These are phyloP conservation scores for Typhlomys cinereus DNA, from an alignment of 2,113 vertebrate species.

Conservation along the genomic window DNA sequence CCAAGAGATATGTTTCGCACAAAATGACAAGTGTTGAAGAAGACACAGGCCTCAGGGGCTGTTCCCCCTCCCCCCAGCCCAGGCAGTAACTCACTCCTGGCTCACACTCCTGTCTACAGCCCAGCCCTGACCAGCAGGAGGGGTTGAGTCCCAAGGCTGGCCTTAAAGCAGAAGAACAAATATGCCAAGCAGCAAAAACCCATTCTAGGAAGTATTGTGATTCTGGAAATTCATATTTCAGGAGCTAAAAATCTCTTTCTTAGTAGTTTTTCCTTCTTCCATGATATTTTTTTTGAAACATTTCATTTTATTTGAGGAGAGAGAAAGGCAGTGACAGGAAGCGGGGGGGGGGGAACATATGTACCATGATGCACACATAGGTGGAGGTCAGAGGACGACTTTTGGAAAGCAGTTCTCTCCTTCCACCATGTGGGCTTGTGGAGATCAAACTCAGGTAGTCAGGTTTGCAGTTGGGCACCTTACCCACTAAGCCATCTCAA, in stretches of 20 bases:
- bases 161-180: background rate
- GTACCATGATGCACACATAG: no score
- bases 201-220: background rate
- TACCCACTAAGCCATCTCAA: background rate
- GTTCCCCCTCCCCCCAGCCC: background rate
- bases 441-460: background rate
- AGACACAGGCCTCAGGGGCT: background rate
- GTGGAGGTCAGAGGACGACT: background rate
- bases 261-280: background rate
- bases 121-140: no score
- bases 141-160: background rate
- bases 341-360: background rate
- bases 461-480: background rate
- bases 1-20: background rate
- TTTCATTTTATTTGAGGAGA: no score
- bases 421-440: no score
- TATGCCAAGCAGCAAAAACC: background rate
- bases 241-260: background rate
- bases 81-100: rapidly evolving
- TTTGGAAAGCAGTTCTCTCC: background rate
- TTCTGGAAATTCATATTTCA: background rate
- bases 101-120: no score
- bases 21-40: background rate
- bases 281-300: background rate
- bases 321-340: no score